phyloP scores from a whole-genome alignment of 2,113 vertebrate genomes.

The Sylvilagus bachmani region DNA sequence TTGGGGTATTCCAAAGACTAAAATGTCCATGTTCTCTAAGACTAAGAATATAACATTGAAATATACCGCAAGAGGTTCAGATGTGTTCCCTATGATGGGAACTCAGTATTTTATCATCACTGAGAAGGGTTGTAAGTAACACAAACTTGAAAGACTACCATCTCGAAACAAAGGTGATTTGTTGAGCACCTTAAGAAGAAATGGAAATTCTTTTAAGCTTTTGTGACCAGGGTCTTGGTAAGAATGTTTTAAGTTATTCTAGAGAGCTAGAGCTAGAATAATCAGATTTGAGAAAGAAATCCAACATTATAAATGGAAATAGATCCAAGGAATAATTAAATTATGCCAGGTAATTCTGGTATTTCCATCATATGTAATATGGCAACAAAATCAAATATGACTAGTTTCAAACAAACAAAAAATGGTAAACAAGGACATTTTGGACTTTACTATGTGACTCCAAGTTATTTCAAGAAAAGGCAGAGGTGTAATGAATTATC shows the following conservation, averaged over 20 bases:
- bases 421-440: not conserved
- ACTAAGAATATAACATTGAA: conserved; percentile 21
- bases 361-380: not conserved
- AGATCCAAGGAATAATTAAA: not conserved
- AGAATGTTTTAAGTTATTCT: not conserved
- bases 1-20: not conserved
- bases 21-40: conserved; percentile 21
- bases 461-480: conserved; percentile 45
- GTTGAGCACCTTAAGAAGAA: conserved; percentile 60
- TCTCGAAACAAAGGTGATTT: conserved; percentile 38
- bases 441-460: conserved; percentile 25
- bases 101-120: not conserved
- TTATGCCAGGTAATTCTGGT: not conserved
- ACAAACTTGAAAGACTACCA: not conserved
- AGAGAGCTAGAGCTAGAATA: not conserved
- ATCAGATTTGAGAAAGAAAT: not conserved
- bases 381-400: not conserved
- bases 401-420: not conserved
- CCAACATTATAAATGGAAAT: not conserved
- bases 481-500: not conserved
- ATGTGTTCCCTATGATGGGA: not conserved
- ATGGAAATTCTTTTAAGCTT: conserved; percentile 39
- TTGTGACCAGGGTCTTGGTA: not conserved
- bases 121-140: not conserved
- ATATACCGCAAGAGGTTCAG: not conserved